A percentile compares a stretch with the other conserved stretches of the same genome.
These are phyloP conservation scores for Mugil cephalus DNA, from an alignment of 2,113 vertebrate species.

Conservation along the genomic window DNA sequence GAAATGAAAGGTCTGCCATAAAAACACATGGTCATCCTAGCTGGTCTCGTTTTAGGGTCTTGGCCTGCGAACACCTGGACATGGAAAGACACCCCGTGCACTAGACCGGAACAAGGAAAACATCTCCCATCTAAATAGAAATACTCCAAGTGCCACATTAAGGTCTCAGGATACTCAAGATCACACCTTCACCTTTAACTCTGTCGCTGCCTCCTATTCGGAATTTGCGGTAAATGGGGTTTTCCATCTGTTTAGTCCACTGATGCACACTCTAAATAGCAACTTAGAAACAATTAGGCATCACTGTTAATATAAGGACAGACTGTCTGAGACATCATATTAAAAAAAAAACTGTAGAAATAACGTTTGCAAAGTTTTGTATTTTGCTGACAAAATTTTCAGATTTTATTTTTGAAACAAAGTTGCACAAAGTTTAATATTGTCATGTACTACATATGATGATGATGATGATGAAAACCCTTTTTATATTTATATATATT, in stretches of 20 bases:
- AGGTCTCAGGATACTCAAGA: slow-evolving; percentile 85
- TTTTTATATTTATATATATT: too few relatives aligned
- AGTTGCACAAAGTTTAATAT: too few relatives aligned
- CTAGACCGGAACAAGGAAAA: slow-evolving; percentile 93
- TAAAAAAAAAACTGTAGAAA: not conserved
- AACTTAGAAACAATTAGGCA: not conserved
- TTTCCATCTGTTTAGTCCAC: slow-evolving; percentile 70
- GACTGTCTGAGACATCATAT: too few relatives aligned
- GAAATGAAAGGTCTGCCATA: not conserved
- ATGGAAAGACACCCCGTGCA: slow-evolving; percentile 74
- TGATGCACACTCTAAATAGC: not conserved
- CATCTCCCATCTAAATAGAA: slow-evolving; percentile 82
- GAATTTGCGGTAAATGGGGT: slow-evolving; percentile 93
- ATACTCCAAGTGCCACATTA: slow-evolving; percentile 86
- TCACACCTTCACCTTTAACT: slow-evolving; percentile 89
- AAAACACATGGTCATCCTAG: not conserved
- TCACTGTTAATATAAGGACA: not conserved
- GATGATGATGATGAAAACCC: too few relatives aligned
- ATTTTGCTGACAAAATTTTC: not conserved
- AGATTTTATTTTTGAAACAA: not conserved
- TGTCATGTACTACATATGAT: too few relatives aligned
- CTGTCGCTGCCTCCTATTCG: slow-evolving; percentile 93
- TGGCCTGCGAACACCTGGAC: slow-evolving; percentile 76
- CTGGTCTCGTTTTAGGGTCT: slow-evolving; percentile 64
- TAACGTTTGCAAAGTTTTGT: not conserved